A percentile compares a stretch with the other conserved stretches of the same genome.
phyloP scores from a whole-genome alignment of 2,797 vertebrate species.

The Channa striata region DNA sequence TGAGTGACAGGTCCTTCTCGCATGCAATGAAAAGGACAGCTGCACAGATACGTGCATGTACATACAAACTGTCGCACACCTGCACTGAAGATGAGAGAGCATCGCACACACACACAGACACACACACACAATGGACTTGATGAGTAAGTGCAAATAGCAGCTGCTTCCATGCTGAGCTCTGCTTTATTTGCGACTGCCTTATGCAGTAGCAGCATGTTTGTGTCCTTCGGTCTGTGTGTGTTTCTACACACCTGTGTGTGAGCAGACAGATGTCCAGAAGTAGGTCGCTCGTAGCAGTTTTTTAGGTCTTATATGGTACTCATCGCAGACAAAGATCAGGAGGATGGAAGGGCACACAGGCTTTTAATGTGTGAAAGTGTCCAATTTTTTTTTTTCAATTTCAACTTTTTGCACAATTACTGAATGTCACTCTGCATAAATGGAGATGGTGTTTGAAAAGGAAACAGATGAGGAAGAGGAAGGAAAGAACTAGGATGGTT shows the following conservation, averaged over 20 bases:
- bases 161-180: constrained; percentile 19
- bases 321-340: background rate
- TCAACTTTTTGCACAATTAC: background rate
- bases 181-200: constrained; percentile 21
- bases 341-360: background rate
- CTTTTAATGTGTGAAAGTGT: background rate
- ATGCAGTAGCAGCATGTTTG: constrained; percentile 22
- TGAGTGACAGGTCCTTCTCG: background rate
- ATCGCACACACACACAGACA: constrained; percentile 14
- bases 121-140: constrained; percentile 16
- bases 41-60: constrained; percentile 5
- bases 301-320: constrained; percentile 2
- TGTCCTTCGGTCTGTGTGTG: constrained; percentile 23
- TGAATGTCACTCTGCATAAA: background rate
- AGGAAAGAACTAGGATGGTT: background rate
- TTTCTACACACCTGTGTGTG: constrained; percentile 1
- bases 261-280: constrained; percentile 17
- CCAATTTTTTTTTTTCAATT: background rate
- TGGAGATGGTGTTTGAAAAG: background rate
- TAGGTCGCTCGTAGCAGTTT: constrained; percentile 39
- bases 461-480: background rate
- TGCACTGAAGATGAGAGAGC: constrained; percentile 1
- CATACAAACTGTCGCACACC: background rate
- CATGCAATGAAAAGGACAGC: constrained; percentile 1
- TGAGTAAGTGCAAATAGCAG: constrained; percentile 31